Percentiles rank a stretch among this genome's conserved stretches.
These are phyloP conservation scores for Hycleus cichorii DNA, from an alignment of 1,140 invertebrate genomes.

Conservation along the genomic window DNA sequence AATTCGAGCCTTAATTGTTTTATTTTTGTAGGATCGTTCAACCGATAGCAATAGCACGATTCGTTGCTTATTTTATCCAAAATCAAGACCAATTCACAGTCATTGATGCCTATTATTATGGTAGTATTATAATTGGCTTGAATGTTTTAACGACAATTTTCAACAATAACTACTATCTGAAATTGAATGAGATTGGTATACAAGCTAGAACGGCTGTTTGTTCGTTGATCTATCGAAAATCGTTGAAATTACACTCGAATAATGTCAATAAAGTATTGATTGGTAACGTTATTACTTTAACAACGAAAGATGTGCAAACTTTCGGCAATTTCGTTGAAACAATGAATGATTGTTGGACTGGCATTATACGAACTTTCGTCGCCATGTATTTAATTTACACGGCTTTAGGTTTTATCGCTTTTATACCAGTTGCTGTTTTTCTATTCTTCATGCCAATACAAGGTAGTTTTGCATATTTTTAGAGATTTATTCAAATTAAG, in stretches of 20 bases:
- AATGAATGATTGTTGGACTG: conserved; percentile 71
- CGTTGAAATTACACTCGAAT: conserved; percentile 57
- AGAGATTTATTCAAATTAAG: not conserved
- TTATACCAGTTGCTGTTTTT: too few relatives aligned
- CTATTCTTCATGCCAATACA: not conserved
- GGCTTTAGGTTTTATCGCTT: too few relatives aligned
- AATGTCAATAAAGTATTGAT: conserved; percentile 71
- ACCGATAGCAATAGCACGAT: conserved; percentile 57
- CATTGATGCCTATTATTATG: conserved; percentile 57
- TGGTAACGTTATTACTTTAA: conserved; percentile 85
- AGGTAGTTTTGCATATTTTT: not conserved
- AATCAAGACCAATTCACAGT: conserved; percentile 41
- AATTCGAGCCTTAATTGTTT: conserved; percentile 13
- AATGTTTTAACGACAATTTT: conserved; percentile 45
- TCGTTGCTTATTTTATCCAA: conserved; percentile 60
- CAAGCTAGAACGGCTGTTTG: conserved; percentile 69
- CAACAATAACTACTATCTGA: conserved; percentile 73
- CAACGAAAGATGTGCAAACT: conserved; percentile 80
- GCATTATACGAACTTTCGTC: too few relatives aligned
- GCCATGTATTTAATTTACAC: too few relatives aligned
- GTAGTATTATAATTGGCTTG: conserved; percentile 48
- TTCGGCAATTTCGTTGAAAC: conserved; percentile 62
- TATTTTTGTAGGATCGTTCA: conserved; percentile 51
- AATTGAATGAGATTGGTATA: conserved; percentile 64
- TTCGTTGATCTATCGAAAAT: conserved; percentile 76